A percentile compares a stretch with the other conserved stretches of the same genome.
Conservation (phyloP, 2,888 invertebrate species). For the Ormyrus labotus region DNA sequence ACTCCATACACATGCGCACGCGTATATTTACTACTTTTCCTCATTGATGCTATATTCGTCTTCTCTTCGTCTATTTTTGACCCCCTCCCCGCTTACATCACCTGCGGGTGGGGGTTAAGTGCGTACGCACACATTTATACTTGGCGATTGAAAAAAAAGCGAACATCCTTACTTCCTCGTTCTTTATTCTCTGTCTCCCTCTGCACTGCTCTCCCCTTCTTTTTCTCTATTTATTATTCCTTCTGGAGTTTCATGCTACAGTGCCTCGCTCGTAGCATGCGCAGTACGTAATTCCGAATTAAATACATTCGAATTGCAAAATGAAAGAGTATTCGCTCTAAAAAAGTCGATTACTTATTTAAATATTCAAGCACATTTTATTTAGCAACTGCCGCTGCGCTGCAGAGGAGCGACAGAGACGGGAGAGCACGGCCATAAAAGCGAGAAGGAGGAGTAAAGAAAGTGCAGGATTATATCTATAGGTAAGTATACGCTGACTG, state of each 20-base stretch:
- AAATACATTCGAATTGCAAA: too few species aligned
- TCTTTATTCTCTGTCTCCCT: neutral
- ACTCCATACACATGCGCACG: slow-evolving; percentile 4
- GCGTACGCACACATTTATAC: neutral
- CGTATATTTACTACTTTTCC: neutral
- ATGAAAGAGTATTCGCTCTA: too few species aligned
- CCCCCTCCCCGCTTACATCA: neutral
- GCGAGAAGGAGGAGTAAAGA: neutral
- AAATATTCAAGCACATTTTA: too few species aligned
- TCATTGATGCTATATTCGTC: slow-evolving; percentile 36
- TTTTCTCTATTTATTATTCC: neutral
- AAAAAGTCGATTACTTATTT: too few species aligned
- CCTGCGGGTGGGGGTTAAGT: neutral
- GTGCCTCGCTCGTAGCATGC: neutral
- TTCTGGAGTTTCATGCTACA: neutral
- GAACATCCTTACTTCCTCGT: slow-evolving; percentile 12
- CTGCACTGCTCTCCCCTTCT: neutral
- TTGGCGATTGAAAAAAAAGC: neutral
- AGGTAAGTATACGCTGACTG: neutral
- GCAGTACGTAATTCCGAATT: too few species aligned
- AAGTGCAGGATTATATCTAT: slow-evolving; percentile 1
- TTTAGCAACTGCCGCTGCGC: too few species aligned
- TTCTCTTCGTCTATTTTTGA: slow-evolving; percentile 30
- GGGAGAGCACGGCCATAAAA: too few species aligned
- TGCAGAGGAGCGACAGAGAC: too few species aligned